Percentiles rank a stretch among this genome's conserved stretches.
These are phyloP conservation scores for Diaphora mendica DNA, from an alignment of 2,888 invertebrate species.

Conservation along the genomic window DNA sequence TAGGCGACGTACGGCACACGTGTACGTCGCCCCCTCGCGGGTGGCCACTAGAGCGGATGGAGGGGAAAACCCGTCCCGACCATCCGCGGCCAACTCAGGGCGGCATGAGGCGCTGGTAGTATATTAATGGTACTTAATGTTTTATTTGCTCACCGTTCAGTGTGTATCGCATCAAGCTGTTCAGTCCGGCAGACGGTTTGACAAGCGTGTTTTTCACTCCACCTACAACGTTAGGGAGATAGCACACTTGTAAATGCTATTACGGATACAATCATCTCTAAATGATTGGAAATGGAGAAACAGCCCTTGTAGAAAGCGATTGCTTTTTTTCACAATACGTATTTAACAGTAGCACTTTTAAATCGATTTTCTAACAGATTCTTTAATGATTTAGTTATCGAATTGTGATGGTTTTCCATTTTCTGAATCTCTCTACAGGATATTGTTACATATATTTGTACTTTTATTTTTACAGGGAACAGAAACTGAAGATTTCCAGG, in stretches of 20 bases:
- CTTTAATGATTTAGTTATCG: background rate
- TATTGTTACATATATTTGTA: no score
- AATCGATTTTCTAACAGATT: constrained; percentile 5
- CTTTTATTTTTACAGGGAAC: background rate
- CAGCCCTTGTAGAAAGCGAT: constrained; percentile 7
- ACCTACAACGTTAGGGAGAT: constrained; percentile 45
- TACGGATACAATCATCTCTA: constrained; percentile 45
- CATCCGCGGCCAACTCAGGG: no score
- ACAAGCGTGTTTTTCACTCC: constrained; percentile 73
- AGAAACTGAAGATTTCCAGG: background rate
- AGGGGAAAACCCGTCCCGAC: no score
- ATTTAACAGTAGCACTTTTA: constrained; percentile 11
- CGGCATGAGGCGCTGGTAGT: no score
- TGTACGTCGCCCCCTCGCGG: no score
- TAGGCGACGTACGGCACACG: no score
- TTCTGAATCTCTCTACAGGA: background rate
- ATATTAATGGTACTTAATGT: background rate
- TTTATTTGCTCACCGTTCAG: constrained; percentile 15
- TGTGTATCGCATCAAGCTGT: constrained; percentile 56
- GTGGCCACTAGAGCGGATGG: no score
- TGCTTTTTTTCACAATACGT: constrained; percentile 8
- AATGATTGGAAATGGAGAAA: constrained; percentile 44
- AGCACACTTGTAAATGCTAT: constrained; percentile 48
- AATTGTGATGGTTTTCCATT: background rate
- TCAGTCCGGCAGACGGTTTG: constrained; percentile 71